Base-by-base conservation (phyloP, 2,888 invertebrate genomes). In the Epinotia brunnichana region DNA sequence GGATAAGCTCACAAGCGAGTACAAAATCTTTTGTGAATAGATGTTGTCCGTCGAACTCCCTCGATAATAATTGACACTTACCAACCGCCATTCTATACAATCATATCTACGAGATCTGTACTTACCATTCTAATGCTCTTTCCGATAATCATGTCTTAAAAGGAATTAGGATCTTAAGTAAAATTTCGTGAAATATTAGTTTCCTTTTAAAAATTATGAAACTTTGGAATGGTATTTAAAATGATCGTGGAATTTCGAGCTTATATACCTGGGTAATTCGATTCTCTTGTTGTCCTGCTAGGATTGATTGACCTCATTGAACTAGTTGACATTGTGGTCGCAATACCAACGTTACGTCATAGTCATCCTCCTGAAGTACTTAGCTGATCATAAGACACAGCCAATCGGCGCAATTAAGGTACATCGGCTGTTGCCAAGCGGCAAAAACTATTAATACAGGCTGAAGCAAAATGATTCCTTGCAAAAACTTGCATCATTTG, bases 391-490 rank as follows among this genome's bases (percentile, higher is more conserved):
- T 69, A 73, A 73, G 73, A 69, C 80, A 80, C 80, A 80, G 83
- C 83, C 84, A 84, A 81, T 81, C 77, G 76, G 63, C 75, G 76
- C 81, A 81, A 87, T 88, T 85, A 76, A n/a, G 76, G 74, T 69
- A 69, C 15, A 44, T 56, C 66, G 60, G 66, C 68, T 24, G 73
- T 73, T 59, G 57, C 68, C 29, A 63, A 19, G 62, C 73, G 35
- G 63, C 63, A 63, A 73, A 73, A 73, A 69, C 73, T 17, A 41
- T 24, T n/a, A 35, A 67, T 71, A 61, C 60, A 29, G 56, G 56
- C 63, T 51, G 59, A 62, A 66, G 68, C 68, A 7, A 69, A 62
- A 41, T 41, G 53, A 73, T 59, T 51, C 29, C 19, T 7, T 19
- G 73, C 73, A 69, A 69, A 69, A 73, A 73, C 48, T 66, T 19